phyloP scores from a whole-genome alignment of 2,797 vertebrate species.

The Peromyscus melanophrys region DNA sequence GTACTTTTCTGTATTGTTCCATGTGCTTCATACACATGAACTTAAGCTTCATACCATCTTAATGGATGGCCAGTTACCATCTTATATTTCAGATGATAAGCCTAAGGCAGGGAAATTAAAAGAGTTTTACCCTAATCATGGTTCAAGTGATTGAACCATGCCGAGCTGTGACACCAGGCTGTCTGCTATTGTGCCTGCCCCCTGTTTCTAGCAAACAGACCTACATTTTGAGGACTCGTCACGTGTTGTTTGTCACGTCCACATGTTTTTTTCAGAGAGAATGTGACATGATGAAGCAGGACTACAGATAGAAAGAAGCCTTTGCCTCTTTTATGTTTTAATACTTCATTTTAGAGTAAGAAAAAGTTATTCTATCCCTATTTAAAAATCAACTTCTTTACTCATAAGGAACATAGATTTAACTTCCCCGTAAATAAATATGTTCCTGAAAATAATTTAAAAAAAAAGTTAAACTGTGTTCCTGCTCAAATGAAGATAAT shows the following conservation, averaged over 20 bases:
- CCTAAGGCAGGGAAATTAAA: background rate
- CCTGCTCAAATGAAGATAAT: background rate
- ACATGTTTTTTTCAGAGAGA: background rate
- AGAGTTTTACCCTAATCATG: background rate
- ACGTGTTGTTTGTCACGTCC: background rate
- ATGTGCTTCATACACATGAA: background rate
- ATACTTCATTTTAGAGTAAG: conserved; percentile 22
- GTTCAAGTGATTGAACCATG: background rate
- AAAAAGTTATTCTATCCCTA: background rate
- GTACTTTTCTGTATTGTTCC: background rate
- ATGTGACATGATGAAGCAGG: background rate
- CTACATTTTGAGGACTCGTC: background rate
- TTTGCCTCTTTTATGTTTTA: background rate
- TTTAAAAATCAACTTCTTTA: background rate
- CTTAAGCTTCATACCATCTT: background rate
- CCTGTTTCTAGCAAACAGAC: background rate
- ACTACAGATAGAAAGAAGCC: background rate
- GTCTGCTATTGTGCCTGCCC: background rate
- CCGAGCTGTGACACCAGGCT: background rate
- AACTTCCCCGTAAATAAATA: background rate
- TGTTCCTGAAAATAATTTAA: background rate
- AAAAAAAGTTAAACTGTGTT: background rate
- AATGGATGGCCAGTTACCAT: background rate
- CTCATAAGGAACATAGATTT: background rate
- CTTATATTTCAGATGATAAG: background rate